A percentile compares a stretch with the other conserved stretches of the same genome.
These are phyloP conservation scores for Diplodus puntazzo DNA, from an alignment of 2,797 vertebrate genomes.

Conservation along the genomic window DNA sequence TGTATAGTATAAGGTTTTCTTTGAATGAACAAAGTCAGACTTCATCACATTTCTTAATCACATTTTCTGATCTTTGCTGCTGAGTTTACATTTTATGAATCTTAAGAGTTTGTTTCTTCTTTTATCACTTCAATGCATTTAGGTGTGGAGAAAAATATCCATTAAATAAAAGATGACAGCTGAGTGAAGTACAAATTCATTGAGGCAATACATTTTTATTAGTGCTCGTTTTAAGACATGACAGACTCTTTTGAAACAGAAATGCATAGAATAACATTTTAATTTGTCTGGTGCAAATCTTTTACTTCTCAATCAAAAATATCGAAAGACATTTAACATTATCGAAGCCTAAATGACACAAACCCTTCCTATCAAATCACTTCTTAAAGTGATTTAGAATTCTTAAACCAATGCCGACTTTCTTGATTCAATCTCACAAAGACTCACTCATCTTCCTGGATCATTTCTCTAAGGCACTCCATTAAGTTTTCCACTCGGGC, in stretches of 20 bases:
- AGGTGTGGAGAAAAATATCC: neutral
- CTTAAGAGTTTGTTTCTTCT: neutral
- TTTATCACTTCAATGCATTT: neutral
- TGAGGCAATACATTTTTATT: neutral
- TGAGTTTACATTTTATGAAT: neutral
- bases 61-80: neutral
- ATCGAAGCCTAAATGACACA: neutral
- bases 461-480: slow-evolving; percentile 79
- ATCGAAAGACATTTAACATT: neutral
- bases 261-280: neutral
- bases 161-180: neutral
- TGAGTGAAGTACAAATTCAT: neutral
- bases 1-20: neutral
- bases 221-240: neutral
- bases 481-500: slow-evolving; percentile 69
- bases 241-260: too few species aligned
- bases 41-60: neutral
- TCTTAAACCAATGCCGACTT: neutral
- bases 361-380: neutral
- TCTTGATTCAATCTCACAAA: neutral
- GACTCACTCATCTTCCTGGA: slow-evolving; percentile 68
- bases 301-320: neutral
- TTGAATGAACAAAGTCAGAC: neutral
- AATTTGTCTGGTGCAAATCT: neutral
- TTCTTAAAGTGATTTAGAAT: neutral